Evolutionary conservation across 2,888 invertebrate genomes (phyloP).

Genomic region (Erebia palarica): DNA sequence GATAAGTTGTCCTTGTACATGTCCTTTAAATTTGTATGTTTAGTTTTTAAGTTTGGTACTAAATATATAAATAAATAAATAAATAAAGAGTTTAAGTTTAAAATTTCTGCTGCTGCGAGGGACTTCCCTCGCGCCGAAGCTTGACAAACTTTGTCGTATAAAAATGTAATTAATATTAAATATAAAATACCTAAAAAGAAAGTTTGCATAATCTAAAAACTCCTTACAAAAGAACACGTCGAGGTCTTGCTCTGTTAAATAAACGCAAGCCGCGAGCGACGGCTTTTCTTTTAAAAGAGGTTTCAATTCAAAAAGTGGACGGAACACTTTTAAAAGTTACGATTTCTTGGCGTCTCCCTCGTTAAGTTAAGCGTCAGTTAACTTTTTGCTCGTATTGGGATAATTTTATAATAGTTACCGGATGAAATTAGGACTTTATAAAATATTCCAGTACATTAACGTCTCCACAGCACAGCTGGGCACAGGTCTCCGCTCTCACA

Average conservation of each 20-base stretch:
- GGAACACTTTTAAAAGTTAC: slow-evolving; percentile 13
- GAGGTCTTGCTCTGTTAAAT: background rate
- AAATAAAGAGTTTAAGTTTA: too few relatives aligned
- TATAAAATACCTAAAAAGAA: too few relatives aligned
- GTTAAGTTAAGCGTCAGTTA: slow-evolving; percentile 1
- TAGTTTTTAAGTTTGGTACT: too few relatives aligned
- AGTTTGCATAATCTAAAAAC: slow-evolving; percentile 3
- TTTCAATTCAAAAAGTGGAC: slow-evolving; percentile 14
- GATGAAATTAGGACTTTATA: background rate
- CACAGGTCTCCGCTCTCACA: too few relatives aligned
- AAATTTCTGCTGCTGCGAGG: too few relatives aligned
- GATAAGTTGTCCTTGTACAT: too few relatives aligned
- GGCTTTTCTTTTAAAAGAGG: slow-evolving; percentile 15
- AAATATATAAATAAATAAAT: too few relatives aligned
- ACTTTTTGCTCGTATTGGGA: background rate
- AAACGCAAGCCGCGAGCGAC: background rate
- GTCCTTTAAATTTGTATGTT: too few relatives aligned
- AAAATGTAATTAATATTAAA: too few relatives aligned
- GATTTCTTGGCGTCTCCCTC: slow-evolving; percentile 12
- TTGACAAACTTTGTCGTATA: too few relatives aligned
- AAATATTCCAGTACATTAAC: background rate
- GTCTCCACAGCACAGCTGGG: too few relatives aligned
- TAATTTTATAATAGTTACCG: slow-evolving; percentile 9
- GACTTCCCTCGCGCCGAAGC: too few relatives aligned
- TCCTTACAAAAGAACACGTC: slow-evolving; percentile 3